Conservation (phyloP, 35 echinoderm and acorn worm species). For the Heliocidaris erythrogramma region DNA sequence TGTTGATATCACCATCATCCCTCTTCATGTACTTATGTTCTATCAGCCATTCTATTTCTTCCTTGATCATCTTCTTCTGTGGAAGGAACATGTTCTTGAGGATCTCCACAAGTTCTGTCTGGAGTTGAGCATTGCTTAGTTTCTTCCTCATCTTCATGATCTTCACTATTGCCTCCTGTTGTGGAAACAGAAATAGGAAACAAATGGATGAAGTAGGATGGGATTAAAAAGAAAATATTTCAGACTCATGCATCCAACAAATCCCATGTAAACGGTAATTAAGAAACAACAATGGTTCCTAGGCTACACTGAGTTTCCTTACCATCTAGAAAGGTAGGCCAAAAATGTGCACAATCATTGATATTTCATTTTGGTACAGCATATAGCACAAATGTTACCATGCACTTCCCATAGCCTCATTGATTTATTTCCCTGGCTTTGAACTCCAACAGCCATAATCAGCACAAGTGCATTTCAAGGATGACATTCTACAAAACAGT, state of each 20-base stretch:
- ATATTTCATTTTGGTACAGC: no score
- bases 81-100: conserved; percentile 99
- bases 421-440: no score
- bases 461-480: no score
- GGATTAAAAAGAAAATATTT: no score
- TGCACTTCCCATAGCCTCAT: no score
- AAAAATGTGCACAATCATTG: no score
- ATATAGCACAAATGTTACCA: no score
- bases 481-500: no score
- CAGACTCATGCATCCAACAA: no score
- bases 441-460: no score
- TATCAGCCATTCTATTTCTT: conserved; percentile 98
- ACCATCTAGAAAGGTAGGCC: no score
- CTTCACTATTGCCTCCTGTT: conserved; percentile 97
- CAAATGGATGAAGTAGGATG: not conserved
- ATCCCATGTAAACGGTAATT: not conserved
- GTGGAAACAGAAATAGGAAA: not conserved
- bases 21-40: conserved; percentile 99
- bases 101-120: conserved; percentile 97
- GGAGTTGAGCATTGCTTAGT: conserved; percentile 92
- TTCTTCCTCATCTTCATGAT: conserved; percentile 99
- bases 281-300: not conserved
- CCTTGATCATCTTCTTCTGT: conserved; percentile 99
- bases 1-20: conserved; percentile 93
- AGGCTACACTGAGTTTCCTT: no score